phyloP scores from a whole-genome alignment of 2,797 vertebrate genomes.

The Spea hammondii region DNA sequence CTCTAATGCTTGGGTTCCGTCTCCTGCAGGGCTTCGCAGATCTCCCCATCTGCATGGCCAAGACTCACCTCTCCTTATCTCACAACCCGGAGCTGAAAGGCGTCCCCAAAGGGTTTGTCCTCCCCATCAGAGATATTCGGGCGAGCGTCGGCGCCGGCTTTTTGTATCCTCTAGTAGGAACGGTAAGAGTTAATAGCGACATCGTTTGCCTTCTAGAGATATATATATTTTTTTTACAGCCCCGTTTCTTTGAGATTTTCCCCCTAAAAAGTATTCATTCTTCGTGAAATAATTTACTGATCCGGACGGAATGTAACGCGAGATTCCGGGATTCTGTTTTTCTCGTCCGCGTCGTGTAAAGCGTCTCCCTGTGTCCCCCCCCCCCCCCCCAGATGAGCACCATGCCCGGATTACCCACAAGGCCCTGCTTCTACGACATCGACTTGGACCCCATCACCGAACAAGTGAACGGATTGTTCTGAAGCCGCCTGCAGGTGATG shows the following conservation, averaged over 20 bases:
- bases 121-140: conserved; percentile 92
- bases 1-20: not conserved
- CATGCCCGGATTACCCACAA: conserved; percentile 94
- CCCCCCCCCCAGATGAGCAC: conserved; percentile 85
- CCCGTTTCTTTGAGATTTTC: not conserved
- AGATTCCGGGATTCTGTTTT: too few relatives aligned
- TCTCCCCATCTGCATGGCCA: conserved; percentile 97
- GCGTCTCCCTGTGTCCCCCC: too few relatives aligned
- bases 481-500: conserved; percentile 15
- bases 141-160: conserved; percentile 95
- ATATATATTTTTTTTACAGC: not conserved
- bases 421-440: conserved; percentile 97
- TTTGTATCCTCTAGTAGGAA: conserved; percentile 89
- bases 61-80: conserved; percentile 93
- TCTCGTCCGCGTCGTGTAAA: too few relatives aligned
- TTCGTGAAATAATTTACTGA: too few relatives aligned
- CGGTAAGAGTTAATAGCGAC: conserved; percentile 68
- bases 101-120: conserved; percentile 84
- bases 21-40: conserved; percentile 82
- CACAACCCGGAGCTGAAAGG: conserved; percentile 94
- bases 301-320: too few relatives aligned
- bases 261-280: too few relatives aligned
- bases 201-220: not conserved
- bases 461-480: conserved; percentile 87
- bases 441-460: conserved; percentile 89